phyloP scores from a whole-genome alignment of 2,888 invertebrate species.

The Hydropsyche betteni region DNA sequence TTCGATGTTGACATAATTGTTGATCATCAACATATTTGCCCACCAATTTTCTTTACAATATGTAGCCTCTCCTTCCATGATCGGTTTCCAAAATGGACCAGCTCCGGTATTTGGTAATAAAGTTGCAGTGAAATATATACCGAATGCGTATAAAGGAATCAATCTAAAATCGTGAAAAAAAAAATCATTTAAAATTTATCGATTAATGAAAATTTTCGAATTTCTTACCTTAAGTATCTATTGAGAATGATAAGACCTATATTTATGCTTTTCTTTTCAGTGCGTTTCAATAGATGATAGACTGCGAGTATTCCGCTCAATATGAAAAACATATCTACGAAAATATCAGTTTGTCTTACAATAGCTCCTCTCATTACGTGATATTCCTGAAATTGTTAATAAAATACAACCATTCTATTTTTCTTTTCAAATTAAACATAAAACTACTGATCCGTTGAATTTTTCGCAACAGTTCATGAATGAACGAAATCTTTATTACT shows the following conservation, averaged over 20 bases:
- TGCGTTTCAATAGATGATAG: slow-evolving; percentile 60
- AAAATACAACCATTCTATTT: too few species aligned
- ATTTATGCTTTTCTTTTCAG: slow-evolving; percentile 56
- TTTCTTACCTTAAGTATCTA: slow-evolving; percentile 69
- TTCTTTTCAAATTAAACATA: too few species aligned
- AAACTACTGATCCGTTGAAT: too few species aligned
- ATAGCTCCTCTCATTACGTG: slow-evolving; percentile 24
- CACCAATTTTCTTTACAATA: slow-evolving; percentile 71
- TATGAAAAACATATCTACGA: slow-evolving; percentile 73
- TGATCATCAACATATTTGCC: slow-evolving; percentile 69
- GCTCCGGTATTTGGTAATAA: slow-evolving; percentile 67
- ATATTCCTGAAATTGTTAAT: background rate
- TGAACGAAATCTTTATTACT: too few species aligned
- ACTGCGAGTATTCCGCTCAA: slow-evolving; percentile 69
- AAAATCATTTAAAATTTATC: background rate
- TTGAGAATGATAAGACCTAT: slow-evolving; percentile 60
- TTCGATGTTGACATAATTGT: slow-evolving; percentile 68
- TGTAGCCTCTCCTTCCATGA: slow-evolving; percentile 62
- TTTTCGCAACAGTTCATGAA: too few species aligned
- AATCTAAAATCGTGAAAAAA: slow-evolving; percentile 58
- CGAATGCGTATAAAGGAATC: slow-evolving; percentile 66
- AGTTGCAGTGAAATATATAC: slow-evolving; percentile 67
- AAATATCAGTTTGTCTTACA: slow-evolving; percentile 63
- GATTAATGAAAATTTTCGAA: background rate
- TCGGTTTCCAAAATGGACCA: slow-evolving; percentile 70